phyloP scores from a whole-genome alignment of 2,113 vertebrate genomes.

The Rhizomys pruinosus region DNA sequence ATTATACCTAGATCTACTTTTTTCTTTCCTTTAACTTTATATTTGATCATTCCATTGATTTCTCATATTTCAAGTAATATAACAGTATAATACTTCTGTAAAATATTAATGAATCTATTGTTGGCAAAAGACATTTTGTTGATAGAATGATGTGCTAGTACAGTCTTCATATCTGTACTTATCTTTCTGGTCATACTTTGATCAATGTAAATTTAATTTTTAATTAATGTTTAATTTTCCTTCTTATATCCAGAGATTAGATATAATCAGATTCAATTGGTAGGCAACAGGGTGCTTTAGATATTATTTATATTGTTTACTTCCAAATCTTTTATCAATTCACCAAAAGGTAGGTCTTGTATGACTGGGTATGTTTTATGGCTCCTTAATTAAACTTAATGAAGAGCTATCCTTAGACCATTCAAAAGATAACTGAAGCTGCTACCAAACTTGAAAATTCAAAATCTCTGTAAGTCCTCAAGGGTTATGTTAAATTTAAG shows the following conservation, averaged over 20 bases:
- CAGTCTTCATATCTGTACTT: background rate
- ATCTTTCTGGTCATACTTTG: background rate
- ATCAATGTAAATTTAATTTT: background rate
- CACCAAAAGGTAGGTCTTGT: background rate
- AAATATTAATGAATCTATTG: background rate
- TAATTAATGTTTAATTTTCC: background rate
- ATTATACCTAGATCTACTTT: background rate
- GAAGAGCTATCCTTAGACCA: background rate
- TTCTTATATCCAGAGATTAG: background rate
- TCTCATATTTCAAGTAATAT: background rate
- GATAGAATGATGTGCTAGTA: background rate
- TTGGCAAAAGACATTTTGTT: background rate
- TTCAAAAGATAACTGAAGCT: background rate
- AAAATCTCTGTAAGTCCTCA: background rate
- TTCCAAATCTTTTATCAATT: background rate
- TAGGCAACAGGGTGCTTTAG: background rate
- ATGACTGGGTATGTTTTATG: background rate
- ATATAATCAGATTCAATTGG: background rate
- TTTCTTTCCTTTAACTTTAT: background rate
- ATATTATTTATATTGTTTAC: background rate
- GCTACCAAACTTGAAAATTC: background rate
- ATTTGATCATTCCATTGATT: background rate
- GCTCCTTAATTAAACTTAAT: background rate
- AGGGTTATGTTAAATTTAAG: background rate
- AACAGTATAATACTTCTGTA: background rate